Conservation (phyloP, 2,113 vertebrate genomes). For the Phaethon lepturus region DNA sequence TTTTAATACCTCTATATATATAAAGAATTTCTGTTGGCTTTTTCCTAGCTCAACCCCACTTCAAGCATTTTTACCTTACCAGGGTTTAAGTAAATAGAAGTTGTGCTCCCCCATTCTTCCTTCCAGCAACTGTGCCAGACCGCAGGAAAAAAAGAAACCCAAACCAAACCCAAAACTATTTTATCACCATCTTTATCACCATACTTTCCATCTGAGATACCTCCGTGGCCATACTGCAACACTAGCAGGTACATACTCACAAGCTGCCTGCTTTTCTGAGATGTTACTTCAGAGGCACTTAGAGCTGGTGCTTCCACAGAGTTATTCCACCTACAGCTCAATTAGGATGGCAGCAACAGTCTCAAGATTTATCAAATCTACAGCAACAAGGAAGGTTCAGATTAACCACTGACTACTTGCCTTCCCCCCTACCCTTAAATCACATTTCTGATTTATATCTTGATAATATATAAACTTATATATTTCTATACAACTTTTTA, state of each 20-base stretch:
- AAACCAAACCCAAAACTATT: not conserved
- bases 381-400: not conserved
- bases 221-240: not conserved
- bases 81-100: not conserved
- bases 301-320: not conserved
- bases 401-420: not conserved
- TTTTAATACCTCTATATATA: too few relatives aligned
- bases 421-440: not conserved
- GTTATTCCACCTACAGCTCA: not conserved
- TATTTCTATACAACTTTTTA: not conserved
- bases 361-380: not conserved
- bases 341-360: not conserved
- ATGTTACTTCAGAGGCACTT: not conserved
- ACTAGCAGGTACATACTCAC: not conserved
- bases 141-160: not conserved
- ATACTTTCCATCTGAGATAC: not conserved
- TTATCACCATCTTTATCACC: not conserved
- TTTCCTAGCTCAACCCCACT: not conserved
- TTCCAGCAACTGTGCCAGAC: not conserved
- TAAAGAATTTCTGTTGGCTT: accelerated
- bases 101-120: not conserved
- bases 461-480: too few relatives aligned
- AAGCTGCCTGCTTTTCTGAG: not conserved
- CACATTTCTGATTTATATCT: too few relatives aligned
- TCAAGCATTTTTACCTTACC: not conserved